phyloP scores from a whole-genome alignment of 2,888 invertebrate genomes.

The Mechanitis messenoides region DNA sequence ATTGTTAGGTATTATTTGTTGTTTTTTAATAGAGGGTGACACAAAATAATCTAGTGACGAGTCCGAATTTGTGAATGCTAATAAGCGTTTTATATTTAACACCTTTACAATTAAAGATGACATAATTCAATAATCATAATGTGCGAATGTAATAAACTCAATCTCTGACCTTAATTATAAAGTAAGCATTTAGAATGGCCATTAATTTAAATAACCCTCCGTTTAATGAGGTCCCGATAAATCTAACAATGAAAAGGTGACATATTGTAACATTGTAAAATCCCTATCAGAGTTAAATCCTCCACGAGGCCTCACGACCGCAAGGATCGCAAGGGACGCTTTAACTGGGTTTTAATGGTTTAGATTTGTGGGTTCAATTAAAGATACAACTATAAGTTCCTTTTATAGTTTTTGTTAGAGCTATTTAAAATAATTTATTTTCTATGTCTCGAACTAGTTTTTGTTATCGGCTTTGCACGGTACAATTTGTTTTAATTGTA shows the following conservation, averaged over 20 bases:
- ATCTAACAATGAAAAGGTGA: not conserved
- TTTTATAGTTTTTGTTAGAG: not conserved
- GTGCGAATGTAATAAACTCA: not conserved
- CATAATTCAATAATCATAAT: not conserved
- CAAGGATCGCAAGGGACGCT: not conserved
- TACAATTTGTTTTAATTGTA: no score
- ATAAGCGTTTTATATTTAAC: no score
- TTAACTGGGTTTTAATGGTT: slow-evolving; percentile 1
- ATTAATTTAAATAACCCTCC: not conserved
- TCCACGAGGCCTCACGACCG: not conserved
- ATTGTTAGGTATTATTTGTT: no score
- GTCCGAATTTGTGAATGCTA: no score
- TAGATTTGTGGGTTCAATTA: not conserved
- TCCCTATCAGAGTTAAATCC: not conserved
- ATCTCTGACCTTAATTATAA: not conserved
- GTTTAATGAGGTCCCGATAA: not conserved
- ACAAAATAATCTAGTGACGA: no score
- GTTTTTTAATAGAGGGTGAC: no score
- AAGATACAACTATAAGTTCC: not conserved
- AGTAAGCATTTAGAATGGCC: not conserved
- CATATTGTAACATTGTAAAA: not conserved
- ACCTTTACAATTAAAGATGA: no score
- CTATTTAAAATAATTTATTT: no score
- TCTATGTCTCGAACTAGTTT: no score
- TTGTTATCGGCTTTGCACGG: no score